These are phyloP conservation scores for Siniperca undulata DNA, from an alignment of 2,797 vertebrate species.

Conservation along the genomic window DNA sequence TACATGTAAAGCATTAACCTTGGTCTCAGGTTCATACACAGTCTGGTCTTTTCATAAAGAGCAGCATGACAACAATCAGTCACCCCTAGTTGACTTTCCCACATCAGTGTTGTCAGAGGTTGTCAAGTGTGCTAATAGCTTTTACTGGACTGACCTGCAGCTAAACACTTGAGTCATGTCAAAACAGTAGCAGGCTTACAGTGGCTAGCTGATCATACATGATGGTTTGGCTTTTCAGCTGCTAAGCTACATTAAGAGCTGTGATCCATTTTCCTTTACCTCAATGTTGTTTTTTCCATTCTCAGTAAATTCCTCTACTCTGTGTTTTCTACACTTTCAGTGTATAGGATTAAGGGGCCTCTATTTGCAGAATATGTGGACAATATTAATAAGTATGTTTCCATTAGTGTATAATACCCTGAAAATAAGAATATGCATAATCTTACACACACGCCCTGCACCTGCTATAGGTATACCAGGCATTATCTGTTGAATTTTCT, in stretches of 20 bases:
- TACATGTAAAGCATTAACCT: not conserved
- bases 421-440: not conserved
- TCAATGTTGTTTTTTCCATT: not conserved
- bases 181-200: conserved; percentile 28
- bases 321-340: not conserved
- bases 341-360: too few relatives aligned
- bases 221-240: not conserved
- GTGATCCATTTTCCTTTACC: not conserved
- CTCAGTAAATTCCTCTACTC: not conserved
- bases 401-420: too few relatives aligned
- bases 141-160: not conserved
- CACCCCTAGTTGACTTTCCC: not conserved
- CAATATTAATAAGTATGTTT: too few relatives aligned
- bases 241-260: conserved; percentile 1
- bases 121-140: not conserved
- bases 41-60: not conserved
- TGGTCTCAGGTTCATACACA: not conserved
- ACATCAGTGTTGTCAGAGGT: not conserved
- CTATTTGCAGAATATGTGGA: too few relatives aligned
- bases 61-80: not conserved
- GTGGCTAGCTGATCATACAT: not conserved
- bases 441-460: not conserved
- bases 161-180: conserved; percentile 24
- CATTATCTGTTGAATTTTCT: conserved; percentile 5
- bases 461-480: not conserved